These are phyloP conservation scores for Metalampra italica DNA, from an alignment of 2,888 invertebrate genomes.

Conservation along the genomic window DNA sequence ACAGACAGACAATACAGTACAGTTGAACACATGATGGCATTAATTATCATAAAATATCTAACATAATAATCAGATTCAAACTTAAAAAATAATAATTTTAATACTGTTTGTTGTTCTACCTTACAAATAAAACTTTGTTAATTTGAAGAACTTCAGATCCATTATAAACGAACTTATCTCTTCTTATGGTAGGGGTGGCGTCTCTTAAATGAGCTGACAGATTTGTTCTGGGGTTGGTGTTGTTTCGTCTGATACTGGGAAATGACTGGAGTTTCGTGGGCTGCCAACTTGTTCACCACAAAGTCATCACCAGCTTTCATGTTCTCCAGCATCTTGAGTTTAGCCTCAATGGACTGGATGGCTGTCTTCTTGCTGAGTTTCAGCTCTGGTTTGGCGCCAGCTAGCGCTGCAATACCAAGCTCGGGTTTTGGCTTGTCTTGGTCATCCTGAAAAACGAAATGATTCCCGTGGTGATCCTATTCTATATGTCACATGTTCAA, in stretches of 20 bases:
- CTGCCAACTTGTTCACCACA: constrained; percentile 84
- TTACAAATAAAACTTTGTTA: not conserved
- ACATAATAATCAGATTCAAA: too few species aligned
- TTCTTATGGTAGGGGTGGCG: constrained; percentile 72
- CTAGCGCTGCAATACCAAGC: constrained; percentile 87
- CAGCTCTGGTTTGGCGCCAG: constrained; percentile 79
- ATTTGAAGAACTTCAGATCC: too few species aligned
- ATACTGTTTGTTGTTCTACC: not conserved
- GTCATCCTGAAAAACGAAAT: constrained; percentile 80
- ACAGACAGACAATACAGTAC: too few species aligned
- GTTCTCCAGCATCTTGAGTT: constrained; percentile 88
- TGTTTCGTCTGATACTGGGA: constrained; percentile 82
- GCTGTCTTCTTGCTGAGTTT: constrained; percentile 87
- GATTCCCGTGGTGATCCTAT: not conserved
- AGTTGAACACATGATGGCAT: not conserved
- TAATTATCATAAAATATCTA: not conserved
- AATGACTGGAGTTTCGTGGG: constrained; percentile 82
- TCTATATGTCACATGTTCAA: not conserved
- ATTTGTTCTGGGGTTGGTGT: constrained; percentile 54
- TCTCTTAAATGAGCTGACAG: constrained; percentile 53
- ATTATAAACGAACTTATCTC: constrained; percentile 50
- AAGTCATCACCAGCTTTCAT: constrained; percentile 84
- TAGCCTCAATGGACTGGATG: constrained; percentile 93
- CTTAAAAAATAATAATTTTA: not conserved
- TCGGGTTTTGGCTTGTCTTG: constrained; percentile 86